phyloP scores from a whole-genome alignment of 2,113 vertebrate species.

The Callopanchax toddi region DNA sequence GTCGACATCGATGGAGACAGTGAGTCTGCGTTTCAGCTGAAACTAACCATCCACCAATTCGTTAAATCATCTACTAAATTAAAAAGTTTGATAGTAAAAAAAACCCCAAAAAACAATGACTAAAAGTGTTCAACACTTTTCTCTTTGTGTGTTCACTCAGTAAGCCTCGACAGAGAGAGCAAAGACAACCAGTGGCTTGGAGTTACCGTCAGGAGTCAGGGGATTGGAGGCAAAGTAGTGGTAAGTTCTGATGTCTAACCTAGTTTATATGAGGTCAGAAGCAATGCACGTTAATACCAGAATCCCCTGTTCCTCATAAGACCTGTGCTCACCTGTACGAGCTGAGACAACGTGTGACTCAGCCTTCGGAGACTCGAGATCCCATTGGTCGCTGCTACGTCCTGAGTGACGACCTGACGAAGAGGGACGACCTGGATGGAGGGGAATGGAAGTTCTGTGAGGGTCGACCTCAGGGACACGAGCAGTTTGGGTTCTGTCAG shows the following conservation, averaged over 20 bases:
- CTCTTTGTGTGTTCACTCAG: constrained; percentile 62
- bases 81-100: too few relatives aligned
- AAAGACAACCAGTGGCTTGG: constrained; percentile 98
- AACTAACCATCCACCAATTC: neutral
- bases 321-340: constrained; percentile 95
- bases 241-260: constrained; percentile 76
- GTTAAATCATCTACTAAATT: too few relatives aligned
- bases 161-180: constrained; percentile 83
- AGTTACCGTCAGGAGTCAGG: constrained; percentile 92
- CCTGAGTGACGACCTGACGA: constrained; percentile 88
- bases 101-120: too few relatives aligned
- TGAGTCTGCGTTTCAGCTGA: constrained; percentile 43
- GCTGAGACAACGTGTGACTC: constrained; percentile 85
- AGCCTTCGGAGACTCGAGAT: constrained; percentile 89
- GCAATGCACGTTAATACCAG: neutral
- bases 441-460: constrained; percentile 97
- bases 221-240: constrained; percentile 92
- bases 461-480: constrained; percentile 90
- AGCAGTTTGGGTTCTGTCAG: constrained; percentile 95
- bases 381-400: constrained; percentile 94
- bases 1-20: constrained; percentile 89
- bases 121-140: too few relatives aligned
- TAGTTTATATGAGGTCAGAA: neutral
- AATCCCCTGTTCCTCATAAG: constrained; percentile 60
- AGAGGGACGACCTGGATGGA: constrained; percentile 88